Percentiles rank a stretch among this genome's conserved stretches.
These are phyloP conservation scores for Fissipunctia ypsillon DNA, from an alignment of 2,888 invertebrate species.

Conservation along the genomic window DNA sequence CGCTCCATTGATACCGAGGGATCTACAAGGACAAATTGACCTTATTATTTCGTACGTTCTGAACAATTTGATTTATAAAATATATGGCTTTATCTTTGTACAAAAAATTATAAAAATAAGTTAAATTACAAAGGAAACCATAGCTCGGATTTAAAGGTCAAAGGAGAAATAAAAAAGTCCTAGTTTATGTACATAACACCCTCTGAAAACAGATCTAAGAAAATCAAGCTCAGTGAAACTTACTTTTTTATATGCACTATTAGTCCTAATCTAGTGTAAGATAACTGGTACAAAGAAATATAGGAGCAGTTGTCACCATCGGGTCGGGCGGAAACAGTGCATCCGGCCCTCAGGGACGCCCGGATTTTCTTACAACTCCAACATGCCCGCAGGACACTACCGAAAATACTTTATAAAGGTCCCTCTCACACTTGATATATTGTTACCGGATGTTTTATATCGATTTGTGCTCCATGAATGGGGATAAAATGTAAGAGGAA, in stretches of 20 bases:
- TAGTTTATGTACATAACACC: neutral
- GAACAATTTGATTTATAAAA: neutral
- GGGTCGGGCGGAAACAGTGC: slow-evolving; percentile 76
- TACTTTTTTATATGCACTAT: slow-evolving; percentile 28
- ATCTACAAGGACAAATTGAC: slow-evolving; percentile 28
- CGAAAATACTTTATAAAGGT: slow-evolving; percentile 82
- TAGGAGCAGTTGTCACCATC: slow-evolving; percentile 74
- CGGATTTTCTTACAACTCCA: slow-evolving; percentile 78
- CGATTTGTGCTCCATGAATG: slow-evolving; percentile 77
- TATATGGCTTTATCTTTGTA: neutral
- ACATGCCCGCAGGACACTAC: slow-evolving; percentile 80
- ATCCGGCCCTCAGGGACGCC: slow-evolving; percentile 76
- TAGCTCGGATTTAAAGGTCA: neutral
- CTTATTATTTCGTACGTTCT: slow-evolving; percentile 27
- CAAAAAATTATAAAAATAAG: neutral
- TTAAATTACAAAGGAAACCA: neutral
- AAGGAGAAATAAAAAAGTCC: neutral
- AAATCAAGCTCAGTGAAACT: neutral
- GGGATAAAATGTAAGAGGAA: slow-evolving; percentile 69
- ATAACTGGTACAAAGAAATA: slow-evolving; percentile 62
- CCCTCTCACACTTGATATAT: slow-evolving; percentile 80
- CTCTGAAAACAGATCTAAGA: neutral
- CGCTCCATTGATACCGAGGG: slow-evolving; percentile 55
- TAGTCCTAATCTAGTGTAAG: slow-evolving; percentile 51
- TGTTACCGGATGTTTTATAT: slow-evolving; percentile 82